These are phyloP conservation scores for Eospalax fontanierii DNA, from an alignment of 2,797 vertebrate species.

Conservation along the genomic window DNA sequence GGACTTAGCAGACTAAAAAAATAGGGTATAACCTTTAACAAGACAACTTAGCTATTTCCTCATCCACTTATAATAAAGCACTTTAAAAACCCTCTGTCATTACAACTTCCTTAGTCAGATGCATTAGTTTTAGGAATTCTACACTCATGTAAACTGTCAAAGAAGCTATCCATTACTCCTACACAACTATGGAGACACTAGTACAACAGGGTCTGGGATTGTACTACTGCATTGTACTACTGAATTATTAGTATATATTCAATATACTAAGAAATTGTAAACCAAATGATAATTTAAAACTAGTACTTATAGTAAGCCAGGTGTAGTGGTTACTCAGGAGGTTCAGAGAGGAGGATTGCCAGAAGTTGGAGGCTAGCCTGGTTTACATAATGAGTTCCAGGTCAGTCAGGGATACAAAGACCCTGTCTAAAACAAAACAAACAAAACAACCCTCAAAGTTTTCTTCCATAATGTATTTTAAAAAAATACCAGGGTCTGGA, in stretches of 20 bases:
- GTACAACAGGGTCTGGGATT: neutral
- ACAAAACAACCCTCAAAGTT: slow-evolving; percentile 31
- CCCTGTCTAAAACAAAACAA: neutral
- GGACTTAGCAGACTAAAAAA: slow-evolving; percentile 15
- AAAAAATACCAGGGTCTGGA: too few species aligned
- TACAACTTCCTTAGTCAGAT: slow-evolving; percentile 19
- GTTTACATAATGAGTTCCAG: neutral
- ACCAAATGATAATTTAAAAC: slow-evolving; percentile 17
- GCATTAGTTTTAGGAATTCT: neutral
- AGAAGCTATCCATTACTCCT: neutral
- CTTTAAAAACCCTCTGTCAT: neutral
- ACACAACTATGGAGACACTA: neutral
- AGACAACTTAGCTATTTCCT: neutral
- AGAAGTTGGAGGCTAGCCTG: too few species aligned
- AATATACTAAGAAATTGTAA: neutral
- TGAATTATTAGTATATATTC: slow-evolving; percentile 41
- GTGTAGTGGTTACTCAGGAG: neutral
- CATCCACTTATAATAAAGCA: neutral
- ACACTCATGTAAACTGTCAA: neutral
- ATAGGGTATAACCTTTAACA: neutral
- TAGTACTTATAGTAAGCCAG: too few species aligned
- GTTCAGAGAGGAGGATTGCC: too few species aligned
- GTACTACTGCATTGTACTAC: neutral
- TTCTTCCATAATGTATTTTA: slow-evolving; percentile 52
- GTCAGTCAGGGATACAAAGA: neutral